Percentiles rank a stretch among this genome's conserved stretches.
These are phyloP conservation scores for Aphis gossypii DNA, from an alignment of 1,140 invertebrate genomes.

Conservation along the genomic window DNA sequence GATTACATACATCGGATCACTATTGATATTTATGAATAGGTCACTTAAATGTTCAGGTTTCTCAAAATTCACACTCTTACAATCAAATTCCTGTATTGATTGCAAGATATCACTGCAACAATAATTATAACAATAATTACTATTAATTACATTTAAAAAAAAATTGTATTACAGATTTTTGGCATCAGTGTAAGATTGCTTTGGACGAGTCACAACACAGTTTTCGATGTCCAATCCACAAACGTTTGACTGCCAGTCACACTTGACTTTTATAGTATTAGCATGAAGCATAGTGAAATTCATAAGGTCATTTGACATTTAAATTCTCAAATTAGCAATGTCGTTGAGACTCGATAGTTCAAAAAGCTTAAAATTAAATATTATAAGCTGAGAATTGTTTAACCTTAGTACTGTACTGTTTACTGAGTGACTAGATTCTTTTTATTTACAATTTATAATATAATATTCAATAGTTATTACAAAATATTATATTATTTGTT, in stretches of 20 bases:
- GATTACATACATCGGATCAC: not conserved
- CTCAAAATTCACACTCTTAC: not conserved
- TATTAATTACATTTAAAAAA: not conserved
- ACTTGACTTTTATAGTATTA: not conserved
- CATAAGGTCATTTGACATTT: not conserved
- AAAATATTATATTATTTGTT: not conserved
- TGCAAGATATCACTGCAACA: not conserved
- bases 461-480: not conserved
- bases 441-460: not conserved
- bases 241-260: slow-evolving; percentile 18
- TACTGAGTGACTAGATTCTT: not conserved
- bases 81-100: not conserved
- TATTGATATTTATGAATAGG: not conserved
- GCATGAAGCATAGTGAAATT: not conserved
- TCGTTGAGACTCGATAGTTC: not conserved
- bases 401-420: not conserved
- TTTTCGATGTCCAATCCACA: not conserved
- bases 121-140: not conserved
- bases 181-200: not conserved
- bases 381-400: not conserved
- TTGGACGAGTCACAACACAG: not conserved
- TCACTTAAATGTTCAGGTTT: not conserved
- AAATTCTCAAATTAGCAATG: not conserved
- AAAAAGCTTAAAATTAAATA: not conserved
- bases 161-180: not conserved